Evolutionary conservation across 1,140 invertebrate species (phyloP), one percentile per base, ranked within the genome.

Genomic region (Danaus melanippus): DNA sequence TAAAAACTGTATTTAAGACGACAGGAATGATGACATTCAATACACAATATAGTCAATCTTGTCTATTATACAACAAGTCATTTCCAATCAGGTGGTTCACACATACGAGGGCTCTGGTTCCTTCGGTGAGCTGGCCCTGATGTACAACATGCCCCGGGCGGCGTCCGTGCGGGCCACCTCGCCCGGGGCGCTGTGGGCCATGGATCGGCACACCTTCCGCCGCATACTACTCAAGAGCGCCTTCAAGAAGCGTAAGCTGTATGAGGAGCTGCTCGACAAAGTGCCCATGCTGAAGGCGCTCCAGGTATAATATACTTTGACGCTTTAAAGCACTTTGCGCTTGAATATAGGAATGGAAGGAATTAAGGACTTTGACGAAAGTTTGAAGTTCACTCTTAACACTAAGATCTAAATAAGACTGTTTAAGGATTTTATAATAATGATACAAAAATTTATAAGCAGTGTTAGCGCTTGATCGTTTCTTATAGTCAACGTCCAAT

Each of bases 91-190:
- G 90, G 90, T 92, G 71, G 95, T 98, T 62, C 95, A 96, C 73
- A 94, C 93, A 57, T 98, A 98, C 85, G 92, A 97, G 61, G 93
- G 95, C 70, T 90, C 91, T 17, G 97, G 97, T 51, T 96, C 95
- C 79, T 99, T 99, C 87, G 97, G 97, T 46, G 97, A 99, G 90
- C 88, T 99, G 70, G 97, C 97, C 42, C 90, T 99, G 21, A 93
- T 99, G 88, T 99, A 99, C 89, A 98, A 99, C 85, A 96, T 97
- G 95, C 97, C 97, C 7, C 91, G 97, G 62, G 97, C 97, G 55
- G 97, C 97, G 45, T 97, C 92, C 11, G 92, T 96, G 52, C 92
- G 93, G 76, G 94, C 96, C 10, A 90, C 92, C 65, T 91, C 94
- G 8, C 86, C 91, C 32, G 97, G 97, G 46, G 92, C 94, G 12